Evolutionary conservation across 2,113 vertebrate species (phyloP).

Genomic region (Motacilla alba): DNA sequence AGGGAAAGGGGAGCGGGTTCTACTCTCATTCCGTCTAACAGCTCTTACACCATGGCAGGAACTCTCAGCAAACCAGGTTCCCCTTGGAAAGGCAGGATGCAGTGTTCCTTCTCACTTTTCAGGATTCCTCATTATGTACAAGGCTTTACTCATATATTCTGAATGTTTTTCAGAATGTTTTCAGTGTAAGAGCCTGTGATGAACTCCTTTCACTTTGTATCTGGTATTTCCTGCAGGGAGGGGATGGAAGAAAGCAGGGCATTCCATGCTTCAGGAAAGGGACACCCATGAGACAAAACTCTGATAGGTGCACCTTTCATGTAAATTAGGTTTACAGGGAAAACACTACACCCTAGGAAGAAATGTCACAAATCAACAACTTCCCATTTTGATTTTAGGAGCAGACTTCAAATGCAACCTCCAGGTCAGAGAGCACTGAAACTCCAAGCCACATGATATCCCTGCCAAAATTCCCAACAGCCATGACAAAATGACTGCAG

Average conservation of each 20-base stretch:
- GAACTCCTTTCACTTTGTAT: not conserved
- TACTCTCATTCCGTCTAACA: not conserved
- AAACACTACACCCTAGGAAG: not conserved
- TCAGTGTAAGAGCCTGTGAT: not conserved
- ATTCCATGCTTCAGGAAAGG: not conserved
- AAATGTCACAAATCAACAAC: not conserved
- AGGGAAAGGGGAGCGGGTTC: not conserved
- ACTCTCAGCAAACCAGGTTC: not conserved
- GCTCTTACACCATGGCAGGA: not conserved
- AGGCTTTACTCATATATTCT: not conserved
- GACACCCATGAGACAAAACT: not conserved
- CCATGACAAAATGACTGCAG: too few species aligned
- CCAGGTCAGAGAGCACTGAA: not conserved
- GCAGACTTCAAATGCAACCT: not conserved
- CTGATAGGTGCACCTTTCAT: not conserved
- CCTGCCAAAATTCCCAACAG: not conserved
- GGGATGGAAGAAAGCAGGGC: not conserved
- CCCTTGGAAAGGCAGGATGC: not conserved
- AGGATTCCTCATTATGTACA: not conserved
- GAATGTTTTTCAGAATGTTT: too few species aligned
- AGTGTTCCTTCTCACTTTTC: not conserved
- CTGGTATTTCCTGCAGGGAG: not conserved
- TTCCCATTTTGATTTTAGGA: not conserved
- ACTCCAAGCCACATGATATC: not conserved
- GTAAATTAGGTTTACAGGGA: not conserved